Conservation (phyloP, 2,888 invertebrate genomes). For the Epiblema foenella region DNA sequence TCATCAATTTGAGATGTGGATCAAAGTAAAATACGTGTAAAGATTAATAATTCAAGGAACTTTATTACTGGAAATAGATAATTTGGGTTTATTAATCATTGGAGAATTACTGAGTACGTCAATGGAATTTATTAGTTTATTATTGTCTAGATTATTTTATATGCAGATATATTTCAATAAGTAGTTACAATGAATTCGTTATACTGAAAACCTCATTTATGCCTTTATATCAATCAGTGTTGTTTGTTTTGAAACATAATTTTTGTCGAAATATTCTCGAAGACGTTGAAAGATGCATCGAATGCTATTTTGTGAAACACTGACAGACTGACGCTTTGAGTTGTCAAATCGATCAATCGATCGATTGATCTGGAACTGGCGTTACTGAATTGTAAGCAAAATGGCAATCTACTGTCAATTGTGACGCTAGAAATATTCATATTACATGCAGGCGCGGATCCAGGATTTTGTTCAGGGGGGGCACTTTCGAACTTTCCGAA, state of each 20-base stretch:
- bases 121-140: not conserved
- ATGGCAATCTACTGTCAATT: not conserved
- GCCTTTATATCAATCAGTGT: not conserved
- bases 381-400: not conserved
- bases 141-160: not conserved
- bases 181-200: not conserved
- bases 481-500: too few species aligned
- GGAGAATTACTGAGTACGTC: not conserved
- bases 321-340: not conserved
- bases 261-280: not conserved
- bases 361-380: not conserved
- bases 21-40: too few species aligned
- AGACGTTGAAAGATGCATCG: not conserved
- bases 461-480: too few species aligned
- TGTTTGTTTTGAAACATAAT: too few species aligned
- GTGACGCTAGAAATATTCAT: not conserved
- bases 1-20: too few species aligned
- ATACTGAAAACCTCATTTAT: not conserved
- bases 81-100: too few species aligned
- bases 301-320: not conserved
- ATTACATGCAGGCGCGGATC: too few species aligned
- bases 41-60: not conserved
- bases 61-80: too few species aligned
- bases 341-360: not conserved
- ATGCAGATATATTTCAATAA: not conserved